Evolutionary conservation across 1,140 invertebrate genomes (phyloP).

Genomic region (Zelostemma sp.): DNA sequence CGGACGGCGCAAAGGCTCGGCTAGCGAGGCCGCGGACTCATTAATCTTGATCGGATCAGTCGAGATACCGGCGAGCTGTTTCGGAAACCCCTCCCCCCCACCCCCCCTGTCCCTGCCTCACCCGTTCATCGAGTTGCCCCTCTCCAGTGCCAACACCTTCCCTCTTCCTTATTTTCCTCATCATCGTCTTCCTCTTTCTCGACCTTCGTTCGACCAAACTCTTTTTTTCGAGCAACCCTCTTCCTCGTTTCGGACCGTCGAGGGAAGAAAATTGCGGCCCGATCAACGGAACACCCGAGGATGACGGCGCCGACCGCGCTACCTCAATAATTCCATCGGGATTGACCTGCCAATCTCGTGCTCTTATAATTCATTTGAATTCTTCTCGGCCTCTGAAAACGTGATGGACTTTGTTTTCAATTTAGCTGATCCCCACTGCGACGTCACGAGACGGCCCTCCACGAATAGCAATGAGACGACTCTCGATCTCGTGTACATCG

Average conservation of each 20-base stretch:
- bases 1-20: conserved; percentile 61
- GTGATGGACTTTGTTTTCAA: conserved; percentile 71
- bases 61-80: conserved; percentile 69
- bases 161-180: conserved; percentile 38
- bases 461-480: conserved; percentile 67
- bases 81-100: conserved; percentile 60
- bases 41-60: conserved; percentile 70
- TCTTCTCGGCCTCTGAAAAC: conserved; percentile 66
- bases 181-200: conserved; percentile 51
- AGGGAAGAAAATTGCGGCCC: conserved; percentile 53
- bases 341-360: conserved; percentile 61
- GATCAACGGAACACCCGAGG: conserved; percentile 53
- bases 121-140: conserved; percentile 20
- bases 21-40: conserved; percentile 65
- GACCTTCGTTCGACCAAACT: conserved; percentile 45
- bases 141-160: conserved; percentile 5
- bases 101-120: conserved; percentile 17
- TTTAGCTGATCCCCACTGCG: conserved; percentile 66
- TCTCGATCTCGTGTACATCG: conserved; percentile 1
- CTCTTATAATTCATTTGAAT: conserved; percentile 70
- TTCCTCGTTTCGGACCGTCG: conserved; percentile 37
- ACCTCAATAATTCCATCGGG: conserved; percentile 59
- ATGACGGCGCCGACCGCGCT: conserved; percentile 37
- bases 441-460: conserved; percentile 55
- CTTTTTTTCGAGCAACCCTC: conserved; percentile 48